Evolutionary conservation across 2,888 invertebrate species (phyloP), one percentile per base, ranked within the genome.

Genomic region (Callinectes sapidus): DNA sequence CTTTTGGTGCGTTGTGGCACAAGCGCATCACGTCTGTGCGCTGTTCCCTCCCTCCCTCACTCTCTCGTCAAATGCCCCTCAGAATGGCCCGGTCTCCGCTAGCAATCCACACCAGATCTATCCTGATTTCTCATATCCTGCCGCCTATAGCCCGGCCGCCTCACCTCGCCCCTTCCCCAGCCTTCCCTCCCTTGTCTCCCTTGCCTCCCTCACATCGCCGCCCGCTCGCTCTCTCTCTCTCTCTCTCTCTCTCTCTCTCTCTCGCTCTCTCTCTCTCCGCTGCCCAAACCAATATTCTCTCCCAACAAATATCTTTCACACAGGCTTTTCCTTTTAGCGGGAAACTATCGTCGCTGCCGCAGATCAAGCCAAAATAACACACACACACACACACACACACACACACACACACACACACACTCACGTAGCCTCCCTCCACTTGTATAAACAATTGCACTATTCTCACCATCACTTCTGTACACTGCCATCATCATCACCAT

Each of bases 91-190:
- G n/a, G 71, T 28, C 28, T 23, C 28, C 3, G 28, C 71, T 28
- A 71, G 71, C 71, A 71, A 81, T 81, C 81, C 81, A 32, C 81
- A 81, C 35, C 16, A 81, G 81, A 81, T 81, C 35, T 81, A 81
- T 81, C 35, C 35, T 81, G 81, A 81, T 35, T 81, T 35, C 81
- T 81, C 81, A 81, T 81, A 81, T 81, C 81, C 81, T 81, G 81
- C 35, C 14, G 81, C 81, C 81, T 81, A n/a, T 81, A 81, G 81
- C 81, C 35, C 28, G 13, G 16, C 81, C 18, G 13, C 35, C 18
- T 35, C 81, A 1, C 16, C 16, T 32, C 35, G 35, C 16, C 3
- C 14, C 35, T 16, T 5, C 35, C 14, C 35, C 16, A 2, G 13
- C 35, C 18, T 28, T 81, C 35, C 35, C 35, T 81, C 35, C 14